A percentile compares a stretch with the other conserved stretches of the same genome.
Evolutionary conservation across 2,797 vertebrate species (phyloP).

Genomic region (Acipenser oxyrinchus): DNA sequence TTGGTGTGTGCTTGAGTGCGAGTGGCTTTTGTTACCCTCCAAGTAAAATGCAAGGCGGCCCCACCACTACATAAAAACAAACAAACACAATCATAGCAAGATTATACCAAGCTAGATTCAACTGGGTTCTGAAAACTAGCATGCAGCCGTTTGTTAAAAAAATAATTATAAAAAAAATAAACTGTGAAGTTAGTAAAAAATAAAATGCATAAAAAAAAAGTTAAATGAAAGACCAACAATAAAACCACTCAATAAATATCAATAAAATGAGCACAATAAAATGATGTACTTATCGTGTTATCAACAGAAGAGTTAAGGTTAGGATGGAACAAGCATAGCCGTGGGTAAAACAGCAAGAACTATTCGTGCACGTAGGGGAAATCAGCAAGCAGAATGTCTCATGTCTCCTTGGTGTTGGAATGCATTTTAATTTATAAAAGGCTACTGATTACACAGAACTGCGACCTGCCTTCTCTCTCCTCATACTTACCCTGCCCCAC

Average conservation of each 20-base stretch:
- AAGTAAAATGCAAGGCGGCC: conserved; percentile 77
- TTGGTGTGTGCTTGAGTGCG: no score
- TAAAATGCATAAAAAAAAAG: no score
- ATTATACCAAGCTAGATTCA: no score
- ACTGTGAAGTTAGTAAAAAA: no score
- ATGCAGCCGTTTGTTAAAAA: no score
- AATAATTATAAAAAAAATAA: no score
- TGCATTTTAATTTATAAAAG: neutral
- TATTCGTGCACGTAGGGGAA: conserved; percentile 80
- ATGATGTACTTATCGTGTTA: conserved; percentile 79
- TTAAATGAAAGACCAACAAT: conserved; percentile 30
- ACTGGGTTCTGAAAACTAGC: no score
- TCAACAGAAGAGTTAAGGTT: conserved; percentile 62
- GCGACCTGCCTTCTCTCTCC: conserved; percentile 1
- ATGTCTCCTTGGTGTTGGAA: conserved; percentile 43
- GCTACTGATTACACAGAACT: conserved; percentile 8
- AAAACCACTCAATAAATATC: conserved; percentile 31
- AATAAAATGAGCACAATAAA: no score
- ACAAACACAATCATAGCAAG: no score
- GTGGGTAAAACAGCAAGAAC: conserved; percentile 66
- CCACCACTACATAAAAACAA: conserved; percentile 63
- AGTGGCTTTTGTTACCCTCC: conserved; percentile 4
- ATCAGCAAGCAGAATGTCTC: conserved; percentile 80
- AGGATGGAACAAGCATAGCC: conserved; percentile 83
- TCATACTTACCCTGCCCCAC: neutral